Conservation (phyloP, 37 sponge, comb jelly and placozoan species). For the Spongilla lacustris region DNA sequence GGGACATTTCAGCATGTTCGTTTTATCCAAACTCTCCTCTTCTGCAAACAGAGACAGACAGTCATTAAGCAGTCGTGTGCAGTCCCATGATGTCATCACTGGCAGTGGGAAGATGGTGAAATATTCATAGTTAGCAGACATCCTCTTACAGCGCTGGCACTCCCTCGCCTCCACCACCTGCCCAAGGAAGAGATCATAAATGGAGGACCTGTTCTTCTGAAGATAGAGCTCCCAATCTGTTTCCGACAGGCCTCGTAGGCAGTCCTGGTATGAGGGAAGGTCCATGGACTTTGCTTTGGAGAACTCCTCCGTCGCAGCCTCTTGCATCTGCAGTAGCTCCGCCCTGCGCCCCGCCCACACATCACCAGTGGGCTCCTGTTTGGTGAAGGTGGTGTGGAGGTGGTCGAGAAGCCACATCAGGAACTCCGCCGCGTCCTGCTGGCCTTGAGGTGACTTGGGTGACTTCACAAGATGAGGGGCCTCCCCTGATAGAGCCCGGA, state of each 20-base stretch:
- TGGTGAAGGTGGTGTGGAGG: constrained; percentile 15
- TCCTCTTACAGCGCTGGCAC: constrained; percentile 53
- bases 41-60: constrained; percentile 39
- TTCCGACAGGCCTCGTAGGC: constrained; percentile 26
- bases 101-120: constrained; percentile 66
- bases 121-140: constrained; percentile 60
- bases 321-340: neutral
- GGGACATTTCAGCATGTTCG: constrained; percentile 55
- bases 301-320: neutral
- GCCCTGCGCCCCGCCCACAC: neutral
- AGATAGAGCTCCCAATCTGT: constrained; percentile 46
- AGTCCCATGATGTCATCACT: neutral
- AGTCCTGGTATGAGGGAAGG: constrained; percentile 15
- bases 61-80: neutral
- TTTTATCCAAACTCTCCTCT: constrained; percentile 15
- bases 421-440: constrained; percentile 76
- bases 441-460: constrained; percentile 20
- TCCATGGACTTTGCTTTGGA: constrained; percentile 2
- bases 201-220: constrained; percentile 22
- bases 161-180: constrained; percentile 71
- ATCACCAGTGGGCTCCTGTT: neutral
- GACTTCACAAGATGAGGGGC: constrained; percentile 42
- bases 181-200: constrained; percentile 56
- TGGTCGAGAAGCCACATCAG: constrained; percentile 58
- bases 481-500: constrained; percentile 16